Evolutionary conservation across 37 sponge, comb jelly and placozoan species (phyloP).

Genomic region (Spongilla lacustris): DNA sequence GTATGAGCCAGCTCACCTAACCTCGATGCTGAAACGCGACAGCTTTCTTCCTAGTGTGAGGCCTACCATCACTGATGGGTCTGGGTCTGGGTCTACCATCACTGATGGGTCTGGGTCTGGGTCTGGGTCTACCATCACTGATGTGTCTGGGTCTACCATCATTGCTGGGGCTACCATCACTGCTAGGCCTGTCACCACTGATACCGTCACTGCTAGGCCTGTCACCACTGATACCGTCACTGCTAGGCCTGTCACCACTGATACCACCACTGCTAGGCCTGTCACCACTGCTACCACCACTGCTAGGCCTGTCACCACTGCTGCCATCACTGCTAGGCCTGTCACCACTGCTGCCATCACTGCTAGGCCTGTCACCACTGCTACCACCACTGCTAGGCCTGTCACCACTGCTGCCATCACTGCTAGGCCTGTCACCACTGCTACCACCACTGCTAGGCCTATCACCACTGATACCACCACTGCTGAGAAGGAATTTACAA

Average conservation of each 20-base stretch:
- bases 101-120: neutral
- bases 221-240: neutral
- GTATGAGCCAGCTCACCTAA: constrained; percentile 20
- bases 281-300: neutral
- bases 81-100: neutral
- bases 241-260: neutral
- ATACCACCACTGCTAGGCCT: neutral
- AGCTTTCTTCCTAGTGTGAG: constrained; percentile 7
- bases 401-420: neutral
- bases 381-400: neutral
- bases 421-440: neutral
- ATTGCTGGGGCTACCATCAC: neutral
- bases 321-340: neutral
- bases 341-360: neutral
- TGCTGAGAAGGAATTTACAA: neutral
- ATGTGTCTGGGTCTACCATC: neutral
- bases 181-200: neutral
- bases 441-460: neutral
- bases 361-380: neutral
- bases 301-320: neutral
- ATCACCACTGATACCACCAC: neutral
- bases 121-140: neutral
- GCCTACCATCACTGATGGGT: neutral
- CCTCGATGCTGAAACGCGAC: constrained; percentile 37
- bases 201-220: neutral